Percentiles rank a stretch among this genome's conserved stretches.
Evolutionary conservation across 2,113 vertebrate species (phyloP).

Genomic region (Lepidothrix coronata): DNA sequence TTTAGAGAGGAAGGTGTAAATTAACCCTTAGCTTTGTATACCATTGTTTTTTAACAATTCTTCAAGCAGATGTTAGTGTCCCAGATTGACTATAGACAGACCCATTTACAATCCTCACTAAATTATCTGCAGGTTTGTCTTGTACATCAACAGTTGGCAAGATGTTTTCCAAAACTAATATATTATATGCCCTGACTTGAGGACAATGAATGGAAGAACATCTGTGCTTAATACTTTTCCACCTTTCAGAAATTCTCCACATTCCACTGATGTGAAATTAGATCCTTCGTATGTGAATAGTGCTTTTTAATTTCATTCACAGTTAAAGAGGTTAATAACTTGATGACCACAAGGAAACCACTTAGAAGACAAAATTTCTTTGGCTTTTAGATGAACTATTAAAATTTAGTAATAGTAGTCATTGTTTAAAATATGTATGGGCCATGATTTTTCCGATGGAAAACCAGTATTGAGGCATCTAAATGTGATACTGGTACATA

Average conservation of each 20-base stretch:
- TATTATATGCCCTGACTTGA: not conserved
- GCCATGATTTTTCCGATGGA: not conserved
- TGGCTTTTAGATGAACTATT: not conserved
- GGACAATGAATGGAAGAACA: conserved; percentile 35
- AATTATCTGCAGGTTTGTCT: conserved; percentile 8
- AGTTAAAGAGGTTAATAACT: not conserved
- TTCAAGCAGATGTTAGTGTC: not conserved
- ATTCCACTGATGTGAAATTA: conserved; percentile 25
- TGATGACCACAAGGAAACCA: not conserved
- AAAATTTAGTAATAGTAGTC: not conserved
- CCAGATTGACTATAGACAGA: not conserved
- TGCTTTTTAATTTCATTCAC: conserved; percentile 19
- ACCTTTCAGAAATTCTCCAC: conserved; percentile 6
- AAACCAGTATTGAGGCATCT: not conserved
- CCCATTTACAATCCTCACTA: not conserved
- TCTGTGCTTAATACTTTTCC: conserved; percentile 6
- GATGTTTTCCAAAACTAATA: not conserved
- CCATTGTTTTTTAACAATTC: not conserved
- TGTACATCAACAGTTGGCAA: not conserved
- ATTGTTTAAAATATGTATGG: not conserved
- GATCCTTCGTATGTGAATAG: not conserved
- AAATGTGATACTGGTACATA: not conserved
- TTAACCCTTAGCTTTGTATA: not conserved
- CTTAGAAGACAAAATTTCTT: not conserved
- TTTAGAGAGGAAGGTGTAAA: not conserved